phyloP scores from a whole-genome alignment of 2,797 vertebrate species.

The Triplophysa yarkandensis region DNA sequence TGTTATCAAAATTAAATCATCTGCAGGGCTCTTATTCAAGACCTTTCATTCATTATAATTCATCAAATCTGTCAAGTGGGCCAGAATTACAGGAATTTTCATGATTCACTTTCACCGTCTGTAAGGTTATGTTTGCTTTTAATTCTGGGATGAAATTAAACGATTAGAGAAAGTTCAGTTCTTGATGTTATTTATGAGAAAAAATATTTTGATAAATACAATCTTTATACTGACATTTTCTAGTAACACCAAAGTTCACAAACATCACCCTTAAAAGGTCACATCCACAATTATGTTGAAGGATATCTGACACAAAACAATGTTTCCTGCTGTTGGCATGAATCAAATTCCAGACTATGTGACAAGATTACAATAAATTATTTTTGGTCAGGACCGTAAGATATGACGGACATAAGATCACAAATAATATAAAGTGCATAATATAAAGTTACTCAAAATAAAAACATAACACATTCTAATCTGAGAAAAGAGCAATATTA shows the following conservation, averaged over 20 bases:
- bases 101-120: background rate
- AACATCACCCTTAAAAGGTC: background rate
- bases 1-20: constrained; percentile 2
- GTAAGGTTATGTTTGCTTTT: background rate
- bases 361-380: background rate
- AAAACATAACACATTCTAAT: background rate
- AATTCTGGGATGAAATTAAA: background rate
- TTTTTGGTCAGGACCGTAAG: background rate
- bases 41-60: background rate
- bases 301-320: background rate
- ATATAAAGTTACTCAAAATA: background rate
- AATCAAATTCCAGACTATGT: constrained; percentile 9
- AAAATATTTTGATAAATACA: background rate
- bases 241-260: background rate
- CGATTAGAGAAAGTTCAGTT: background rate
- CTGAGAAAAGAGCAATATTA: background rate
- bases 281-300: background rate
- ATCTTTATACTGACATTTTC: background rate
- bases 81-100: constrained; percentile 2
- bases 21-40: background rate
- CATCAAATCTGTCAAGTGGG: background rate
- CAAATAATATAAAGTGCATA: constrained; percentile 9
- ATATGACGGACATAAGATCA: background rate
- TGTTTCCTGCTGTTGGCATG: background rate
- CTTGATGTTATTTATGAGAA: background rate